Base-by-base conservation (phyloP, 2,888 invertebrate species). In the Dasysyrphus tricinctus region DNA sequence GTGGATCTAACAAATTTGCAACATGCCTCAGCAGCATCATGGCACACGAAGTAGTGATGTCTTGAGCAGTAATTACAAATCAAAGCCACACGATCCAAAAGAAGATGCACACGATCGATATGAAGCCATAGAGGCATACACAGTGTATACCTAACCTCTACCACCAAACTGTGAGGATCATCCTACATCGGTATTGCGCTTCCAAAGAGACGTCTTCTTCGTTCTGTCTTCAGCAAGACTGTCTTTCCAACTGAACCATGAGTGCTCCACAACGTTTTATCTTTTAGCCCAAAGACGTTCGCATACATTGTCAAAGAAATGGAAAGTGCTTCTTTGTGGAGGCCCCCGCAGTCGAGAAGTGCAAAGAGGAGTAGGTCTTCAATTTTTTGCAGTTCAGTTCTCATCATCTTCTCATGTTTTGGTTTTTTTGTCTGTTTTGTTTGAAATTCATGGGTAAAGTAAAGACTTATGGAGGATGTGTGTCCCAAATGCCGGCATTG, bases 401-500 rank as follows among this genome's bases (percentile, higher is more conserved):
- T 54, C 69, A 29, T 54, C 69, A n/a, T 69, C 51, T 37, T 51
- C 34, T n/a, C 44, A n/a, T 59, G 29, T 24, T 37, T 65, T 57
- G 19, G 42, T 29, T 29, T 59, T 74, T 16, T 24, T 24, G 47
- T 77, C 0, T 34, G 39, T 54, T 19, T 54, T n/a, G n/a, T n/a
- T 8, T 65, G 34, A 14, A 32, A 49, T 47, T 29, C 54, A 72
- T 67, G 49, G 80, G 16, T 65, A 19, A 77, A 56, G 32, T 59
- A 49, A 76, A 83, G 83, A 83, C 59, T 79, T 83, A 88, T 88
- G 81, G 89, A 88, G 89, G 89, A 89, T 88, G 88, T 88, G 88
- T 86, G 88, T 88, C 88, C 89, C 88, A 88, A 88, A 88, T 88
- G 88, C 80, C 69, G 73, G 88, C 80, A 88, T 88, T 89, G 87